Evolutionary conservation across 2,888 invertebrate genomes (phyloP).

Genomic region (Colletes collaris): DNA sequence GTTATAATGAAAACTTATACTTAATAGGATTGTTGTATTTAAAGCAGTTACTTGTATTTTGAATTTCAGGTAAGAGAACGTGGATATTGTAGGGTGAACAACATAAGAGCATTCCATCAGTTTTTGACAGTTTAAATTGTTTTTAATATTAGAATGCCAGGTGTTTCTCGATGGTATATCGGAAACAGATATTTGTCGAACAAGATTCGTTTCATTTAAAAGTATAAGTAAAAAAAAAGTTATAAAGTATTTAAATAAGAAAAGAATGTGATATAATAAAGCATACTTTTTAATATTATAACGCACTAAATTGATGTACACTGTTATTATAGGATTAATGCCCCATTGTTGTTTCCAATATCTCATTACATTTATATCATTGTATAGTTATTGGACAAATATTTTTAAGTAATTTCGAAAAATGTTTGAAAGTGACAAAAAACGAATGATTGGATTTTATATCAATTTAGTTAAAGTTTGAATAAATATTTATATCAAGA

Average conservation of each 20-base stretch:
- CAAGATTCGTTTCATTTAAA: constrained; percentile 23
- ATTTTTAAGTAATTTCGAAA: constrained; percentile 1
- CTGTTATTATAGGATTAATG: constrained; percentile 30
- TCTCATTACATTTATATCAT: constrained; percentile 1
- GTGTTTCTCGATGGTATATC: constrained; percentile 6
- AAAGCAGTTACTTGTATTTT: constrained; percentile 11
- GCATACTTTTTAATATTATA: constrained; percentile 24
- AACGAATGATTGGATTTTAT: constrained; percentile 18
- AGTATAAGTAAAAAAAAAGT: background rate
- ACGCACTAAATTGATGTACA: constrained; percentile 1
- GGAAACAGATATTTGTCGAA: constrained; percentile 3
- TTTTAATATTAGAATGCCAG: constrained; percentile 14
- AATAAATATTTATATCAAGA: constrained; percentile 35
- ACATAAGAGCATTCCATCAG: constrained; percentile 20
- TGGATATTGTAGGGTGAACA: constrained; percentile 15
- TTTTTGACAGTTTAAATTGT: constrained; percentile 19
- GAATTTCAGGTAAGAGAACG: constrained; percentile 20
- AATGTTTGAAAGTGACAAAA: background rate
- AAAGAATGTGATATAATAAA: background rate
- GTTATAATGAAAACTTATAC: constrained; percentile 5
- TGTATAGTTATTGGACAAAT: constrained; percentile 6
- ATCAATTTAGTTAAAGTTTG: constrained; percentile 27
- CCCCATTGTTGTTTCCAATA: background rate
- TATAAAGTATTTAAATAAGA: constrained; percentile 1
- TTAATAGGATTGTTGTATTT: background rate